Evolutionary conservation across 2,113 vertebrate genomes (phyloP).

Genomic region (Noctilio leporinus): DNA sequence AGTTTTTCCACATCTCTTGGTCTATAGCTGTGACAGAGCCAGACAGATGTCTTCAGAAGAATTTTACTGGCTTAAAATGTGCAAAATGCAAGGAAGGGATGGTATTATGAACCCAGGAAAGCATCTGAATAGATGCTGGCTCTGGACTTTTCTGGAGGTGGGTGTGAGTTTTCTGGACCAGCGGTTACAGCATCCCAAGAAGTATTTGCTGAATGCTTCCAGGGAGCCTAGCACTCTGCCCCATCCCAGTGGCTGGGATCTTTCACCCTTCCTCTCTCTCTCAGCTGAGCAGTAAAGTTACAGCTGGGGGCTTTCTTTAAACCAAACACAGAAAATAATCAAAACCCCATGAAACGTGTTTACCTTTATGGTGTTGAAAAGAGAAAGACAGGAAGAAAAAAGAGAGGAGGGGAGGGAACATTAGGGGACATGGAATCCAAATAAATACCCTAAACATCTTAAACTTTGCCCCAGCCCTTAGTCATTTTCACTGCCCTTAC

Average conservation of each 20-base stretch:
- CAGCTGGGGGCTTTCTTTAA: not conserved
- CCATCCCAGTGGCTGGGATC: not conserved
- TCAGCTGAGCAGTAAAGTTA: not conserved
- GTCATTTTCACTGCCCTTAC: not conserved
- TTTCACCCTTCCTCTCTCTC: not conserved
- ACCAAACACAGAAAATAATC: not conserved
- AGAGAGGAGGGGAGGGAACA: rapidly evolving
- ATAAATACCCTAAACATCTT: not conserved
- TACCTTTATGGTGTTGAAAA: not conserved
- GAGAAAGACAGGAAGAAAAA: not conserved
- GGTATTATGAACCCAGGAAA: not conserved
- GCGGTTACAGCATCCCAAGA: not conserved
- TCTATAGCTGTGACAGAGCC: not conserved
- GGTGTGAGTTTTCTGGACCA: not conserved
- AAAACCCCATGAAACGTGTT: not conserved
- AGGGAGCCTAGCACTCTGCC: not conserved
- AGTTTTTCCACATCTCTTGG: no score
- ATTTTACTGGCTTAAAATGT: no score
- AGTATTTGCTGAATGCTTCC: not conserved
- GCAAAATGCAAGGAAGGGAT: not conserved
- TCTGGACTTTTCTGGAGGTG: constrained; percentile 26
- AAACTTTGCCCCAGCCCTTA: rapidly evolving
- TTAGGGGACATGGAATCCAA: not conserved
- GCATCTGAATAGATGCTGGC: not conserved
- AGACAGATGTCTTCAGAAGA: not conserved